phyloP scores from a whole-genome alignment of 2,113 vertebrate genomes.

The Ictidomys tridecemlineatus region DNA sequence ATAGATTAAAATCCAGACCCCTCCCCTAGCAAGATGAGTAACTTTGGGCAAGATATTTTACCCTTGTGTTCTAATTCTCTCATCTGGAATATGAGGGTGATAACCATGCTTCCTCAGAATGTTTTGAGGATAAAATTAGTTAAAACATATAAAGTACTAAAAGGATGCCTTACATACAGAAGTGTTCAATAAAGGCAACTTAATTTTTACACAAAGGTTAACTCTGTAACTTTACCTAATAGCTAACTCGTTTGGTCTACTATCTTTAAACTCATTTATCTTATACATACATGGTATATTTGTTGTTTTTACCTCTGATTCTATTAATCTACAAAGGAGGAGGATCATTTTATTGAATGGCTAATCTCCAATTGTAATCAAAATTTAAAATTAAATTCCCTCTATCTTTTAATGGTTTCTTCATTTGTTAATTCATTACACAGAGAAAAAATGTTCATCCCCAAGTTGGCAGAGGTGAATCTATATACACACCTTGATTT shows the following conservation, averaged over 20 bases:
- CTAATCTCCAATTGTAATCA: neutral
- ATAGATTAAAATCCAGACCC: neutral
- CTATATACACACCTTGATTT: neutral
- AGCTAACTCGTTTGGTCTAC: neutral
- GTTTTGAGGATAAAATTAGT: neutral
- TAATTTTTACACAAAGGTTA: neutral
- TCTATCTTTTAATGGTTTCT: neutral
- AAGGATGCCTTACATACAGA: neutral
- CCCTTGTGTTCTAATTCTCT: neutral
- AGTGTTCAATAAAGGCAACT: neutral
- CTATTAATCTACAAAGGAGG: neutral
- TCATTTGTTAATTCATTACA: neutral
- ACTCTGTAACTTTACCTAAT: neutral
- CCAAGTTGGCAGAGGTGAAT: neutral
- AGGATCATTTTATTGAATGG: neutral
- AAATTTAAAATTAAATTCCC: neutral
- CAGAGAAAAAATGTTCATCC: neutral
- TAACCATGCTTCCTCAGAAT: neutral
- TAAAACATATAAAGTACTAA: slow-evolving; percentile 1
- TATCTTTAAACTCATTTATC: neutral
- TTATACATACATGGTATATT: neutral
- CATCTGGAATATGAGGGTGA: neutral
- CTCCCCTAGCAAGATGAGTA: neutral
- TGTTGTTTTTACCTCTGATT: neutral
- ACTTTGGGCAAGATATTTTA: neutral